Percentiles rank a stretch among this genome's conserved stretches.
These are phyloP conservation scores for Candidula unifasciata DNA, from an alignment of 2,888 invertebrate genomes.

Conservation along the genomic window DNA sequence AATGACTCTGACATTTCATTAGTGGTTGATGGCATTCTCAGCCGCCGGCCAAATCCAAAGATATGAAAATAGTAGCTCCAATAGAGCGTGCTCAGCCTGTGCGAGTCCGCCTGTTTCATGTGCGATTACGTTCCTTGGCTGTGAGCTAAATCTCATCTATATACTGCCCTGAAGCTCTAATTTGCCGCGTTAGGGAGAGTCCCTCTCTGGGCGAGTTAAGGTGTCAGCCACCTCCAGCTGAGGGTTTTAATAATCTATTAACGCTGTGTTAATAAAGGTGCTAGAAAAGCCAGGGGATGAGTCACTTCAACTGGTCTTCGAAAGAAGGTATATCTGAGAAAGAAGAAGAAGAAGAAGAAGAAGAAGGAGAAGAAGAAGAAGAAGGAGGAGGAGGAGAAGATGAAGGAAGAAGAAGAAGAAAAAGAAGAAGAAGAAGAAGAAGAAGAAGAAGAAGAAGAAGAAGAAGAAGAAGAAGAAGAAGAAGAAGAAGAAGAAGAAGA, in stretches of 20 bases:
- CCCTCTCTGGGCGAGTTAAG: neutral
- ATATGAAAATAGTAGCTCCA: slow-evolving; percentile 28
- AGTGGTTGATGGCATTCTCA: slow-evolving; percentile 44
- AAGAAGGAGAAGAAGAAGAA: too few species aligned
- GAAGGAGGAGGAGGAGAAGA: neutral
- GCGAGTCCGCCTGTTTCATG: slow-evolving; percentile 28
- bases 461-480: slow-evolving; percentile 17
- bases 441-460: slow-evolving; percentile 22
- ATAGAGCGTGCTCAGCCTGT: slow-evolving; percentile 1
- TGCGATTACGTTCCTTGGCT: slow-evolving; percentile 40
- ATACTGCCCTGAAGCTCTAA: slow-evolving; percentile 36
- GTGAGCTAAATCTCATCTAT: slow-evolving; percentile 35
- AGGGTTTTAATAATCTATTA: slow-evolving; percentile 35
- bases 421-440: neutral
- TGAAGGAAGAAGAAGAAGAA: neutral
- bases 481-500: neutral
- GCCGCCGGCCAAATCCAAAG: slow-evolving; percentile 33
- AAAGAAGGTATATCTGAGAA: too few species aligned
- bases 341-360: too few species aligned
- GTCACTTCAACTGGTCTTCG: neutral
- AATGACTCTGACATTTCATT: slow-evolving; percentile 51
- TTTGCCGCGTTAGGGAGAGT: slow-evolving; percentile 27
- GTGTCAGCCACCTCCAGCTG: neutral
- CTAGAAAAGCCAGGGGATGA: neutral
- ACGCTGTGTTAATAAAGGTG: slow-evolving; percentile 13